Conservation (phyloP, 2,113 vertebrate genomes). For the Sphyrna mokarran region DNA sequence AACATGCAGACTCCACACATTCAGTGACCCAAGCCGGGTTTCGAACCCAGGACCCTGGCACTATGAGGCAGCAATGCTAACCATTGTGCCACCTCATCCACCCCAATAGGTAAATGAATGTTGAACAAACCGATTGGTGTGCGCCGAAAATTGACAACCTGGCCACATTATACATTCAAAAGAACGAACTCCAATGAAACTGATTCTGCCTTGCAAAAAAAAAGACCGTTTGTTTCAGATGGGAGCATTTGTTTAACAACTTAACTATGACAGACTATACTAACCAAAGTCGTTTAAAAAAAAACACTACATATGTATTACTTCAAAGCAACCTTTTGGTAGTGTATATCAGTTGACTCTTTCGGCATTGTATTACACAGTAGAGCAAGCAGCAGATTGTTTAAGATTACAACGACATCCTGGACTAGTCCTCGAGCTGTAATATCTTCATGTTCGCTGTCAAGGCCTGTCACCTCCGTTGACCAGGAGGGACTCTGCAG, state of each 20-base stretch:
- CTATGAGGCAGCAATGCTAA: too few species aligned
- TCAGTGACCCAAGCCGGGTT: too few species aligned
- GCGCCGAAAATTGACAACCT: constrained; percentile 33
- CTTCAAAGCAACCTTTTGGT: constrained; percentile 29
- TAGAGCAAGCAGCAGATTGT: constrained; percentile 82
- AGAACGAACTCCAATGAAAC: neutral
- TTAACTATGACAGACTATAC: neutral
- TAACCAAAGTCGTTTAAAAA: neutral
- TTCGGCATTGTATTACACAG: constrained; percentile 72
- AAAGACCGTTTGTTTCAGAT: neutral
- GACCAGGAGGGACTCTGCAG: constrained; percentile 64
- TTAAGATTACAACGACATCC: constrained; percentile 75
- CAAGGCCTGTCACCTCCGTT: constrained; percentile 74
- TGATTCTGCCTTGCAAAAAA: neutral
- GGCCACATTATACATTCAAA: constrained; percentile 12
- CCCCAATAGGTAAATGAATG: constrained; percentile 36
- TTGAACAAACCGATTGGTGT: constrained; percentile 33
- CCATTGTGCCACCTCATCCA: too few species aligned
- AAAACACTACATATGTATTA: constrained; percentile 28
- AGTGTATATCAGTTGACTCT: constrained; percentile 43
- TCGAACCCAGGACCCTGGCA: too few species aligned
- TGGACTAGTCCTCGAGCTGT: constrained; percentile 62
- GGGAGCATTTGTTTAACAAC: neutral
- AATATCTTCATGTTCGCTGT: constrained; percentile 74
- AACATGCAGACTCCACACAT: too few species aligned